Evolutionary conservation across 2,888 invertebrate genomes (phyloP).

Genomic region (Meliscaeva auricollis): DNA sequence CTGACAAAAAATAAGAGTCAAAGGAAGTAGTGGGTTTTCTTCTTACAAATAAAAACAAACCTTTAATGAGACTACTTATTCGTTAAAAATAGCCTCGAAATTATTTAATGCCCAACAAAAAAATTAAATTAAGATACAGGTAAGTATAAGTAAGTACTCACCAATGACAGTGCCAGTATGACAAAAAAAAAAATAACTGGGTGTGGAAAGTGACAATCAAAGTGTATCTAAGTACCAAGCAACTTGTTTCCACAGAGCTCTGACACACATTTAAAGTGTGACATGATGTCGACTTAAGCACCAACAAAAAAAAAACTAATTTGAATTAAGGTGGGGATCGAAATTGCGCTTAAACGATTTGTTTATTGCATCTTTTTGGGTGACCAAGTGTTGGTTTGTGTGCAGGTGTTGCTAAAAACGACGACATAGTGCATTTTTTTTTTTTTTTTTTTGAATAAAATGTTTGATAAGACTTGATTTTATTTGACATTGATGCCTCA

Average conservation of each 20-base stretch:
- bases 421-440: conserved; percentile 17
- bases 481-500: conserved; percentile 57
- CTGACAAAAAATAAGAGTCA: neutral
- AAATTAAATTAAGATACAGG: conserved; percentile 24
- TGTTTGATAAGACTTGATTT: conserved; percentile 52
- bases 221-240: conserved; percentile 63
- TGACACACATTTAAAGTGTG: conserved; percentile 70
- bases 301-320: neutral
- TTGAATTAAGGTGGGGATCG: conserved; percentile 8
- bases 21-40: conserved; percentile 50
- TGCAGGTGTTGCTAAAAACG: conserved; percentile 36
- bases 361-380: conserved; percentile 32
- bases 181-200: conserved; percentile 43
- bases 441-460: conserved; percentile 16
- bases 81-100: conserved; percentile 60
- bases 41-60: neutral
- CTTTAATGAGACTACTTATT: conserved; percentile 46
- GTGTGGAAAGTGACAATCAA: conserved; percentile 72
- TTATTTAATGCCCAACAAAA: conserved; percentile 50
- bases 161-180: conserved; percentile 9
- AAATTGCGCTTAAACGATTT: conserved; percentile 32
- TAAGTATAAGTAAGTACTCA: conserved; percentile 2
- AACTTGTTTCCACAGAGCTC: conserved; percentile 57
- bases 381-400: conserved; percentile 26
- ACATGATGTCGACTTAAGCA: conserved; percentile 44